phyloP scores from a whole-genome alignment of 2,888 invertebrate genomes.

The Parnassius orleans region DNA sequence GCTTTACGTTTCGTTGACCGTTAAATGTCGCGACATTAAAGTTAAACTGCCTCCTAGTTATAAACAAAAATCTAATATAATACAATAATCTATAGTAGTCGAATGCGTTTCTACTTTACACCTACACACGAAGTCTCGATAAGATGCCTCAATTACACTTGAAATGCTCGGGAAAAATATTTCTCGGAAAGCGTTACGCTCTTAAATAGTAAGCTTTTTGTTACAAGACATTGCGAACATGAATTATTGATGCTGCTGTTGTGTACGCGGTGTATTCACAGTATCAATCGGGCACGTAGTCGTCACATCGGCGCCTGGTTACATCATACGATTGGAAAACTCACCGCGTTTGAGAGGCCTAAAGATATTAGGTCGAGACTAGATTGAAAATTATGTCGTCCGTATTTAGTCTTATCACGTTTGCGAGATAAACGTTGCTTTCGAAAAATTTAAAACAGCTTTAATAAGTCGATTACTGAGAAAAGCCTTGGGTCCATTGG shows the following conservation, averaged over 20 bases:
- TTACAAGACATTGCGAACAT: conserved; percentile 35
- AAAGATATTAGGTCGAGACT: conserved; percentile 55
- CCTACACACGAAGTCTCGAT: conserved; percentile 1
- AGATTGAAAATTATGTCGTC: conserved; percentile 50
- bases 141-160: neutral
- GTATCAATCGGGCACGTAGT: conserved; percentile 40
- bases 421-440: conserved; percentile 54
- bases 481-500: conserved; percentile 14
- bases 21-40: conserved; percentile 32
- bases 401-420: conserved; percentile 61
- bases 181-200: conserved; percentile 28
- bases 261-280: conserved; percentile 38
- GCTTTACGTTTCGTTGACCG: conserved; percentile 33
- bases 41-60: conserved; percentile 25
- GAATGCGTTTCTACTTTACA: conserved; percentile 12
- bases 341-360: conserved; percentile 56
- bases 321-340: conserved; percentile 73
- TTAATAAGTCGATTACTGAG: conserved; percentile 56
- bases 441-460: conserved; percentile 68
- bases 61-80: conserved; percentile 18
- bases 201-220: conserved; percentile 32
- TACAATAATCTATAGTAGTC: conserved; percentile 10
- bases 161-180: conserved; percentile 21
- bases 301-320: conserved; percentile 69
- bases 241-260: conserved; percentile 38